Conservation (phyloP, 2,888 invertebrate species). For the Lacanobia oleracea region DNA sequence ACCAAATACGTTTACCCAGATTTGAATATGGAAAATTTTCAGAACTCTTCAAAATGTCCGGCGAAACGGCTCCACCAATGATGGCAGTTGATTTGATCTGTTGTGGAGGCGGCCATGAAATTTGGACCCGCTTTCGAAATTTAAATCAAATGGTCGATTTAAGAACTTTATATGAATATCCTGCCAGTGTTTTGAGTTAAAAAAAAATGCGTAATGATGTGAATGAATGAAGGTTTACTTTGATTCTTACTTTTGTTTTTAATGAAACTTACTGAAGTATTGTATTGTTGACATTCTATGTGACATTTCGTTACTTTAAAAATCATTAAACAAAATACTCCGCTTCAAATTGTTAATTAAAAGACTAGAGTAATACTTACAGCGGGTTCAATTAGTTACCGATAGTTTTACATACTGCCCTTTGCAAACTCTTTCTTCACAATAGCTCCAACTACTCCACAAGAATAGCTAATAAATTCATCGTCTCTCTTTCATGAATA, state of each 20-base stretch:
- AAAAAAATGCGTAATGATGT: not conserved
- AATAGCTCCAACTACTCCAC: constrained; percentile 4
- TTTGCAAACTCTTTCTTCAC: not conserved
- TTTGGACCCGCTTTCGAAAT: constrained; percentile 39
- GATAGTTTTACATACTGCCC: not conserved
- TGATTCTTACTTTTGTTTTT: not conserved
- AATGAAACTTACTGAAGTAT: too few species aligned
- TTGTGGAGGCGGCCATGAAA: constrained; percentile 37
- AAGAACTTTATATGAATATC: constrained; percentile 21
- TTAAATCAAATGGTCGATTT: constrained; percentile 37
- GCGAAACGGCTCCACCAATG: constrained; percentile 31
- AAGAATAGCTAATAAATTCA: constrained; percentile 27
- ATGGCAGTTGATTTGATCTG: constrained; percentile 46
- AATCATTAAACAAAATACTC: too few species aligned
- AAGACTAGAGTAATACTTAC: too few species aligned
- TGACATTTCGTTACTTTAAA: too few species aligned
- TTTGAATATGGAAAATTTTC: constrained; percentile 56
- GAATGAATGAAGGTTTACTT: not conserved
- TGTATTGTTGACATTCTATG: too few species aligned
- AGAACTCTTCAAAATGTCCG: constrained; percentile 48
- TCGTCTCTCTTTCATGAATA: constrained; percentile 40
- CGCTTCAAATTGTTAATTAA: too few species aligned
- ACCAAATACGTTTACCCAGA: constrained; percentile 52
- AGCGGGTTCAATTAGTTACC: too few species aligned
- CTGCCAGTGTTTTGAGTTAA: not conserved